Evolutionary conservation across 2,113 vertebrate genomes (phyloP).

Genomic region (Amphiprion ocellaris): DNA sequence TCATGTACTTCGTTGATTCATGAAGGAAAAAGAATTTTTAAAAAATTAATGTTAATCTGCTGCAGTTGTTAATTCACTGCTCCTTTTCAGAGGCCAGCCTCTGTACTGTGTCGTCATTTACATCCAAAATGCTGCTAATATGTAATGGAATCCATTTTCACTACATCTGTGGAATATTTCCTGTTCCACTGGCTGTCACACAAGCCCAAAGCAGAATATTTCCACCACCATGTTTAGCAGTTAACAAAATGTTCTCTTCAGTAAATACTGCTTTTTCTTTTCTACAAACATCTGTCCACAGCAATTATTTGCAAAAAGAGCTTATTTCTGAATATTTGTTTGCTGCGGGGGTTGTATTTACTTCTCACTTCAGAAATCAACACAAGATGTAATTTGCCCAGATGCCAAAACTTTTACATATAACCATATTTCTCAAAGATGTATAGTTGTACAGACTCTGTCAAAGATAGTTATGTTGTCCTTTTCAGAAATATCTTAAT

Average conservation of each 20-base stretch:
- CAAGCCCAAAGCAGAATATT: background rate
- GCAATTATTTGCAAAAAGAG: background rate
- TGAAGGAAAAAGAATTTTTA: background rate
- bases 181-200: no score
- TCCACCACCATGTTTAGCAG: background rate
- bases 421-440: background rate
- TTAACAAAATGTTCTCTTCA: background rate
- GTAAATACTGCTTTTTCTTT: constrained; percentile 6
- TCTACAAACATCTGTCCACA: background rate
- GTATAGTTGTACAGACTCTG: background rate
- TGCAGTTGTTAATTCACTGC: background rate
- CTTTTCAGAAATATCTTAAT: constrained; percentile 64
- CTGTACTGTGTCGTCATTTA: background rate
- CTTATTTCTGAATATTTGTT: background rate
- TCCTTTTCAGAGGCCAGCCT: no score
- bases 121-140: background rate
- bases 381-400: background rate
- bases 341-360: background rate
- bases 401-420: background rate
- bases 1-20: background rate
- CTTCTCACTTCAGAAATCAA: background rate
- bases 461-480: constrained; percentile 7
- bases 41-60: no score
- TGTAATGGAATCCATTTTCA: constrained; percentile 3
- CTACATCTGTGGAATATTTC: no score